Base-by-base conservation (phyloP, 2,797 vertebrate genomes). In the Jordanella pulchra region DNA sequence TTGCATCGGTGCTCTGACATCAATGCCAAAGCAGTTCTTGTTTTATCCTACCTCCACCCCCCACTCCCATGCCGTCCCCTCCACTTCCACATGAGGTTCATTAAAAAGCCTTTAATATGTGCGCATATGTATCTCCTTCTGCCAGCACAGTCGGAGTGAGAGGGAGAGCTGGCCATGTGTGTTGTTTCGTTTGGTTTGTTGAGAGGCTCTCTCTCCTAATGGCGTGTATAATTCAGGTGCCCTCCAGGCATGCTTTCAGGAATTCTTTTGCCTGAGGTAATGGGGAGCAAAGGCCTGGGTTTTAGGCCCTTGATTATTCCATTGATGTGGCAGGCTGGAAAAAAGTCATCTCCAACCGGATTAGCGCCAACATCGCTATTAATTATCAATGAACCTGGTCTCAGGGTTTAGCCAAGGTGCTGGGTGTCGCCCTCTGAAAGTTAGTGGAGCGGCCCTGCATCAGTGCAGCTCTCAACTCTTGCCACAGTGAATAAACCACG, bases 171-270 rank as follows among this genome's bases (percentile, higher is more conserved):
- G 76, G 87, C 84, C 95, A 94, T 91, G 93, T 95, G 93, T 95
- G 95, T 86, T 85, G 86, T 96, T 97, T 95, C 94, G 94, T 96
- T 95, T 94, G 95, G 96, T 97, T 97, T 95, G 93, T 93, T 96
- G 96, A 95, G 95, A 96, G 95, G 92, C 95, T 95, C 89, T 93
- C 94, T 94, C 96, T 95, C 95, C 96, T 99, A 97, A 99, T 98
- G 96, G 96, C 94, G 97, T 97, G 93, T 97, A 98, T 98, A 98
- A 98, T 98, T 98, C 96, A 98, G 97, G 96, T 98, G 96, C 97
- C 97, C 96, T 94, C 91, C 94, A 97, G 97, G 98, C 97, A 97
- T 94, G 95, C 97, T 98, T 99, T 98, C 96, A 98, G 97, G 96
- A 97, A 96, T 97, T 97, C 95, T 98, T 96, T 97, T 96, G 97